Percentiles rank a stretch among this genome's conserved stretches.
phyloP scores from a whole-genome alignment of 2,888 invertebrate species.

The Leptinotarsa tumamoca region DNA sequence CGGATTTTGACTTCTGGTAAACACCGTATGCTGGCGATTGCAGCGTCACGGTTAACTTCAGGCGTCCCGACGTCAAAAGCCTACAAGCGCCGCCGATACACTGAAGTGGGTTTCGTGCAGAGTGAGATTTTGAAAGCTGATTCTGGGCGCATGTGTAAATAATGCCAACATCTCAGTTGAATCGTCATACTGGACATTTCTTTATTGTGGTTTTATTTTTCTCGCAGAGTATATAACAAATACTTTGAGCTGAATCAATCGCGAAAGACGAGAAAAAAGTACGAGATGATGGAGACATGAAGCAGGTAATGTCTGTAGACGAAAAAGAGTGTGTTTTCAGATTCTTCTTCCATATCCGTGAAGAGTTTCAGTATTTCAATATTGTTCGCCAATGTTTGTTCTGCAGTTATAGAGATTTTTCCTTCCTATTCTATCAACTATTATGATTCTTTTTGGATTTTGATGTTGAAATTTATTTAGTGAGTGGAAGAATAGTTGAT shows the following conservation, averaged over 20 bases:
- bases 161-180: conserved; percentile 41
- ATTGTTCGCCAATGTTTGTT: no score
- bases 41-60: background rate
- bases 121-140: conserved; percentile 29
- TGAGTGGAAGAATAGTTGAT: no score
- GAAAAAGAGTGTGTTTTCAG: background rate
- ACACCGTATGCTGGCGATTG: background rate
- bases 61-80: conserved; percentile 9
- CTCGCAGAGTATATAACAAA: no score
- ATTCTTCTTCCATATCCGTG: background rate
- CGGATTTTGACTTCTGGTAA: background rate
- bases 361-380: no score
- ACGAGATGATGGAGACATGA: background rate
- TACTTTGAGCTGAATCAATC: background rate
- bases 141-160: conserved; percentile 37
- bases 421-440: no score
- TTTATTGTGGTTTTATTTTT: conserved; percentile 24
- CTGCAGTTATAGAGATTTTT: no score
- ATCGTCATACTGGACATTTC: conserved; percentile 32
- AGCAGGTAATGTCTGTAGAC: no score
- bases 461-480: no score
- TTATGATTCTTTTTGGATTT: no score
- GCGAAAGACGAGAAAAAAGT: background rate
- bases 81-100: conserved; percentile 24
- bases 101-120: conserved; percentile 28